These are phyloP conservation scores for Prietella phreatophila DNA, from an alignment of 2,113 vertebrate genomes.

Conservation along the genomic window DNA sequence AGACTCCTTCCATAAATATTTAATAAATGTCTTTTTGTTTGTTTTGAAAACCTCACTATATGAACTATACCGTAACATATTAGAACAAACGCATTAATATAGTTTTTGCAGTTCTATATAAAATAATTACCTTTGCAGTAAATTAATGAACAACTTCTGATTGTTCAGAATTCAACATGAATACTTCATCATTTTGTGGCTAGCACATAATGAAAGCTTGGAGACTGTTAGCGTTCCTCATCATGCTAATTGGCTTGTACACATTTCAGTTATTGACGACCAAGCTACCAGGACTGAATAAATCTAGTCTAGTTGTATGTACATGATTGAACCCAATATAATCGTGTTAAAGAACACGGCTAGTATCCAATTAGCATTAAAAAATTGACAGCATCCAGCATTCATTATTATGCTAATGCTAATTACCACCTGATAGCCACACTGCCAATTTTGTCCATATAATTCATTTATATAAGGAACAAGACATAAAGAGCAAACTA, in stretches of 20 bases:
- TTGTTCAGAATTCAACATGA: neutral
- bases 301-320: neutral
- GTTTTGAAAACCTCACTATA: neutral
- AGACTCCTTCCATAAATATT: neutral
- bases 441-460: neutral
- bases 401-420: neutral
- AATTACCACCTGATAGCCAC: neutral
- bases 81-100: neutral
- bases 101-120: too few species aligned
- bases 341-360: neutral
- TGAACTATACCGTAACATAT: neutral
- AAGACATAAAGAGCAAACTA: neutral
- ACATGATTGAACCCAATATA: neutral
- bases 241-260: neutral
- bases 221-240: neutral
- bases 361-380: neutral
- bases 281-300: neutral
- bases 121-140: neutral
- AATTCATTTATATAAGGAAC: neutral
- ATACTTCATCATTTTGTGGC: neutral
- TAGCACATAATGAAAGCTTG: neutral
- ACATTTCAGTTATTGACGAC: neutral
- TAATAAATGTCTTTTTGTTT: neutral
- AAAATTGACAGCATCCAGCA: neutral
- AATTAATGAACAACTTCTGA: neutral